Percentiles rank a stretch among this genome's conserved stretches.
Conservation (phyloP, 2,888 invertebrate species). For the Dichetophora obliterata region DNA sequence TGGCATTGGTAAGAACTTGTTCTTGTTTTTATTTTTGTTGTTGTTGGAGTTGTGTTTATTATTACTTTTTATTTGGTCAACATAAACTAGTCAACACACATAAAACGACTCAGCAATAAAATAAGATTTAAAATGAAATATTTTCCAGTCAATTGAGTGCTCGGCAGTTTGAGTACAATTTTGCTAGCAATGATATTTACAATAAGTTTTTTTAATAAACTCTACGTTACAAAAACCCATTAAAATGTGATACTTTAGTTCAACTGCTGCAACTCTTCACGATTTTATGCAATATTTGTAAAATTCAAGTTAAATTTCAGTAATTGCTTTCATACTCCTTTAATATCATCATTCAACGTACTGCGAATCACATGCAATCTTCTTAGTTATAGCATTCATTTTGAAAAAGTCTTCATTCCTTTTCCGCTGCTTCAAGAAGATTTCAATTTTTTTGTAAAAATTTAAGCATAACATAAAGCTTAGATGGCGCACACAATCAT, state of each 20-base stretch:
- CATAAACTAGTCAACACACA: not conserved
- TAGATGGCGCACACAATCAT: not conserved
- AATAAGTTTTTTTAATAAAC: not conserved
- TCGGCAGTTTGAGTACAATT: not conserved
- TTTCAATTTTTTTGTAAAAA: too few relatives aligned
- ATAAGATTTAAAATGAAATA: not conserved
- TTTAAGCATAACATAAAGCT: too few relatives aligned
- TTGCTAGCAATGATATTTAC: not conserved
- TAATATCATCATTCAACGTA: too few relatives aligned
- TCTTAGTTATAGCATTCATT: too few relatives aligned
- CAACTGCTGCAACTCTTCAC: not conserved
- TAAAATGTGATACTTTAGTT: not conserved
- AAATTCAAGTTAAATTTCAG: too few relatives aligned
- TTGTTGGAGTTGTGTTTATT: not conserved
- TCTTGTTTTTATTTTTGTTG: too few relatives aligned
- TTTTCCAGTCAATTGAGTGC: conserved; percentile 7
- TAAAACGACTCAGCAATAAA: not conserved
- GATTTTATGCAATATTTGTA: not conserved
- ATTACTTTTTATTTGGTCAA: not conserved
- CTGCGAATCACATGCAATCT: too few relatives aligned
- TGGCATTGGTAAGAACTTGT: too few relatives aligned
- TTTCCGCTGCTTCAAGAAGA: too few relatives aligned
- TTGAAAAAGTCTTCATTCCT: too few relatives aligned
- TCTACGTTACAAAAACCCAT: too few relatives aligned
- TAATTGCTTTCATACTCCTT: too few relatives aligned